Evolutionary conservation across 2,113 vertebrate genomes (phyloP).

Genomic region (human): DNA sequence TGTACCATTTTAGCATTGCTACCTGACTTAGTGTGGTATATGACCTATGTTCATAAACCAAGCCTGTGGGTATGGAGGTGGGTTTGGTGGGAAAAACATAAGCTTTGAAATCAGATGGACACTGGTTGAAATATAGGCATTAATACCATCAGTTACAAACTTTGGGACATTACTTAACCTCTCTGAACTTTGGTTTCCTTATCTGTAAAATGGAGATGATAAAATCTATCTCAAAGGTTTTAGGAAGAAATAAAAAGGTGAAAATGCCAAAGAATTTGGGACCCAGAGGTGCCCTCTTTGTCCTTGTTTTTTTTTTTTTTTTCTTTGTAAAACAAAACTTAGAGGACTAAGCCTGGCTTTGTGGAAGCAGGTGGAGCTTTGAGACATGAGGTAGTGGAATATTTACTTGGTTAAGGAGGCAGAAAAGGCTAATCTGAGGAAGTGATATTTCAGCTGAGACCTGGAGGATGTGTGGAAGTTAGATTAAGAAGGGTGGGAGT

Average conservation of each 20-base stretch:
- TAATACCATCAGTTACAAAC: background rate
- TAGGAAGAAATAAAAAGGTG: background rate
- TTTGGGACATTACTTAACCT: background rate
- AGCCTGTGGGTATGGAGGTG: background rate
- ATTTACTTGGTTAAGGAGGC: background rate
- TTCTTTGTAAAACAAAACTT: background rate
- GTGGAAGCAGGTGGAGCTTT: background rate
- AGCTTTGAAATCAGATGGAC: background rate
- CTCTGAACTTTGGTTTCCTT: background rate
- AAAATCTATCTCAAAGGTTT: background rate
- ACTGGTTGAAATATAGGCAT: background rate
- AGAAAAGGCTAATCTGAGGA: background rate
- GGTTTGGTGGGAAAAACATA: background rate
- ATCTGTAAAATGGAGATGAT: background rate
- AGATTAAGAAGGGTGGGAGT: background rate
- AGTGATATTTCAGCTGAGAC: background rate
- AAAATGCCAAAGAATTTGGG: background rate
- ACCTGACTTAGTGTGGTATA: background rate
- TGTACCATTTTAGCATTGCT: background rate
- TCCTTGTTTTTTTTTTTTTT: background rate
- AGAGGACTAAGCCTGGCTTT: background rate
- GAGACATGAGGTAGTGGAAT: background rate
- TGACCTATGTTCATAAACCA: background rate
- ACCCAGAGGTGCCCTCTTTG: background rate
- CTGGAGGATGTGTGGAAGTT: background rate